Conservation (phyloP, 1,140 invertebrate species). For the Drosophila setifemur region DNA sequence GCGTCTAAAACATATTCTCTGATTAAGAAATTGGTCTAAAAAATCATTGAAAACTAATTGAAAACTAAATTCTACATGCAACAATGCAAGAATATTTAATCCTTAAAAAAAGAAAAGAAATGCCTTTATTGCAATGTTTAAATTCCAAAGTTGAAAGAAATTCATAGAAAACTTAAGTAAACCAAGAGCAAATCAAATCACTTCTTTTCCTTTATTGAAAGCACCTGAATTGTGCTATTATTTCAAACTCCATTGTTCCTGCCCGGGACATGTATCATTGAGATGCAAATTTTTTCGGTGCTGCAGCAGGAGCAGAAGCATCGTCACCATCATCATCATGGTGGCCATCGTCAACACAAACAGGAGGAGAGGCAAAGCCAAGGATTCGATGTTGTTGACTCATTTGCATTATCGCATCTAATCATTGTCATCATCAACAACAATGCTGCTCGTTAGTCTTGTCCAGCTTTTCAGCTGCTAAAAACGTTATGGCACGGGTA, state of each 20-base stretch:
- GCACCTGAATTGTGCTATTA: background rate
- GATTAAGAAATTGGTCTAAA: too few species aligned
- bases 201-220: too few species aligned
- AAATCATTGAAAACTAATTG: too few species aligned
- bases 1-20: too few species aligned
- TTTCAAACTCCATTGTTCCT: constrained; percentile 1
- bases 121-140: too few species aligned
- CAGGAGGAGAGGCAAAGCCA: constrained; percentile 1
- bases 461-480: too few species aligned
- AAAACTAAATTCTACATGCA: too few species aligned
- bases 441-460: constrained; percentile 76
- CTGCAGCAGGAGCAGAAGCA: constrained; percentile 1
- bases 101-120: too few species aligned
- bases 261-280: constrained; percentile 68
- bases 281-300: constrained; percentile 63
- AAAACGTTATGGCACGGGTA: too few species aligned
- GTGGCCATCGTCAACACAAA: constrained; percentile 1
- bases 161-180: too few species aligned
- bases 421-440: constrained; percentile 80
- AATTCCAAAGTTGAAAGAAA: too few species aligned
- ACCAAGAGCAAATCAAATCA: background rate
- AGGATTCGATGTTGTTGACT: constrained; percentile 43
- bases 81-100: too few species aligned
- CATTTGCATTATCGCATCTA: constrained; percentile 81
- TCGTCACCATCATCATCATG: constrained; percentile 4